Evolutionary conservation across 1,140 invertebrate genomes (phyloP).

Genomic region (Calliopsis andreniformis): DNA sequence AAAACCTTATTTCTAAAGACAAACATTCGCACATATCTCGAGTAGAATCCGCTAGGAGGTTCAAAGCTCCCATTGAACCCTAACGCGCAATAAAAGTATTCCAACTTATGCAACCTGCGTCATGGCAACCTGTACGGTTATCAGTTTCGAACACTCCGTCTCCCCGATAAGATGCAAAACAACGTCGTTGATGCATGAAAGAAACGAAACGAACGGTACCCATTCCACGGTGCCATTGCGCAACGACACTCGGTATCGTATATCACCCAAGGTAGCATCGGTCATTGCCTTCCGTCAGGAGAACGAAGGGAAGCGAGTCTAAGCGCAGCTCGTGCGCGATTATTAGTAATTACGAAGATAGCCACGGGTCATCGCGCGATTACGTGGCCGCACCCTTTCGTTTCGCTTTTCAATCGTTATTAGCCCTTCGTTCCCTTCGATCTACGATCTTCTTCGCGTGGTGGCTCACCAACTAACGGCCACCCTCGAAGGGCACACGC

Average conservation of each 20-base stretch:
- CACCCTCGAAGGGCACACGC: constrained; percentile 43
- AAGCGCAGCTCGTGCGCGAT: constrained; percentile 11
- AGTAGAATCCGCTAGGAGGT: too few relatives aligned
- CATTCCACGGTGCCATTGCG: background rate
- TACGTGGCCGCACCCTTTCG: background rate
- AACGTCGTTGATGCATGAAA: background rate
- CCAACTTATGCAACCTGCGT: background rate
- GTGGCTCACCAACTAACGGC: background rate
- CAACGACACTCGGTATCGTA: constrained; percentile 11
- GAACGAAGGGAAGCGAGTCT: too few relatives aligned
- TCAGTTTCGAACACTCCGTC: background rate
- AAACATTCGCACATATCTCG: too few relatives aligned
- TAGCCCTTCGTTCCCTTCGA: constrained; percentile 9
- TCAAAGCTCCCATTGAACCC: too few relatives aligned
- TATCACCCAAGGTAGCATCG: constrained; percentile 3
- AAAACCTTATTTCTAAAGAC: too few relatives aligned
- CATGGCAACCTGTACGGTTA: background rate
- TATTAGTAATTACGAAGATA: constrained; percentile 28
- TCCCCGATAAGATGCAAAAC: background rate
- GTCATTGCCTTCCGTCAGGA: background rate
- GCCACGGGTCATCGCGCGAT: constrained; percentile 14
- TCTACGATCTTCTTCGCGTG: background rate
- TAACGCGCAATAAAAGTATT: too few relatives aligned
- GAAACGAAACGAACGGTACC: background rate
- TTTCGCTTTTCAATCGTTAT: constrained; percentile 24